Percentiles rank a stretch among this genome's conserved stretches.
Conservation (phyloP, 2,113 vertebrate species). For the Psophia crepitans region DNA sequence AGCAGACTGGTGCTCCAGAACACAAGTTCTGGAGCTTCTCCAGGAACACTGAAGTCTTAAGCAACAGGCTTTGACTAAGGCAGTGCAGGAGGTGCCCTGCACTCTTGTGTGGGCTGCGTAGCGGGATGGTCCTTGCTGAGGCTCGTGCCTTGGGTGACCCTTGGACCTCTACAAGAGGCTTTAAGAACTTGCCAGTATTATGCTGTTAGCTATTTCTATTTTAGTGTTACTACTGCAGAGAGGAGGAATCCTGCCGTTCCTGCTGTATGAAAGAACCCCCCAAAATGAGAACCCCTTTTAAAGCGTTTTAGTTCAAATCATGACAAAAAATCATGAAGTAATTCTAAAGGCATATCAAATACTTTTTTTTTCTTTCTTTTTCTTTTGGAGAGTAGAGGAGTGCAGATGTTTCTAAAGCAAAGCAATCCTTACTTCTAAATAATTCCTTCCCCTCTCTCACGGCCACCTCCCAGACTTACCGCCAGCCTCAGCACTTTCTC, state of each 20-base stretch:
- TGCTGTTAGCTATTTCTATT: background rate
- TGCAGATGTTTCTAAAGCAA: background rate
- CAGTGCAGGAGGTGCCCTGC: background rate
- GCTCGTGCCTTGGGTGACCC: fast-evolving
- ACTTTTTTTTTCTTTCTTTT: background rate
- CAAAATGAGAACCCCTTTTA: background rate
- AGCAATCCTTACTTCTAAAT: background rate
- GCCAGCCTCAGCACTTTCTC: background rate
- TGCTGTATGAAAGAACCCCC: background rate
- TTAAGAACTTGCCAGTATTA: background rate
- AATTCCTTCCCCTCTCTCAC: background rate
- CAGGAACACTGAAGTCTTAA: background rate
- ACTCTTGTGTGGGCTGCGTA: fast-evolving
- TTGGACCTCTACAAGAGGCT: background rate
- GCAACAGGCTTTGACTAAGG: background rate
- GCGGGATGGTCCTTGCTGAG: fast-evolving
- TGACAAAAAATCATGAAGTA: background rate
- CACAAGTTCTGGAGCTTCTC: too few species aligned
- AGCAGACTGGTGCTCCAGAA: too few species aligned
- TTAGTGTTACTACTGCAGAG: background rate
- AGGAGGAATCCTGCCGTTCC: background rate
- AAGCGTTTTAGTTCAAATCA: background rate
- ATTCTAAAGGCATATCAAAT: background rate
- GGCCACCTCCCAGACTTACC: background rate
- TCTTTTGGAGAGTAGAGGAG: background rate